Evolutionary conservation across 2,888 invertebrate species (phyloP), one percentile per base, ranked within the genome.

Genomic region (Eristalis pertinax): DNA sequence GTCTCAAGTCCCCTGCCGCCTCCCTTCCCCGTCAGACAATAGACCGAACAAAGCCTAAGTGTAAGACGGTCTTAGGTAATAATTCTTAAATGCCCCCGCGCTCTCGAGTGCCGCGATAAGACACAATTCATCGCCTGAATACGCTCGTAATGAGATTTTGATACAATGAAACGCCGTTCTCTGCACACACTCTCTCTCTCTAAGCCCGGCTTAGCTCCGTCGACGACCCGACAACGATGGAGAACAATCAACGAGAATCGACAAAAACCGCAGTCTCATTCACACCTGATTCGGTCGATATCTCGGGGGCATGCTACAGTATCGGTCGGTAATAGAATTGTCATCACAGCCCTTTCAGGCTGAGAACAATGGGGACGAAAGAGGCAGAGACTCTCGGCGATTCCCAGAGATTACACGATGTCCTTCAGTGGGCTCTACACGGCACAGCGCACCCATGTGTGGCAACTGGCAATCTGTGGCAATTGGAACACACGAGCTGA

Each of bases 141-240:
- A 86, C 65, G 70, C 65, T 32, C 74, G 83, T 86, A 86, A 86
- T 86, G 86, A 86, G 86, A 86, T 86, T 86, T 83, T 75, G 70
- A 83, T 83, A 78, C 83, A 86, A 86, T 83, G 70, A 63, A 50
- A 8, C 50, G 19, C 84, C 75, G 79, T 79, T 58, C 78, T 38
- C 73, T 19, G 11, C 73, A 15, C n/a, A n/a, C n/a, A n/a, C n/a
- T n/a, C 13, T 38, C 7, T 72, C 56, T 83, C 65, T 62, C 68
- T 73, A 78, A 86, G 78, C 11, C 78, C 78, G 74, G 67, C 81
- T 83, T 86, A 86, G 8, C 32, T 32, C 8, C 1, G 32, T 32
- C 32, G 32, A 32, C 32, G 32, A 70, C 63, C 60, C 76, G 50
- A 58, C 13, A 35, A 77, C 35, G 41, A 32, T 50, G 22, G 60